These are phyloP conservation scores for Agriopis leucophaearia DNA, from an alignment of 2,888 invertebrate genomes.

Conservation along the genomic window DNA sequence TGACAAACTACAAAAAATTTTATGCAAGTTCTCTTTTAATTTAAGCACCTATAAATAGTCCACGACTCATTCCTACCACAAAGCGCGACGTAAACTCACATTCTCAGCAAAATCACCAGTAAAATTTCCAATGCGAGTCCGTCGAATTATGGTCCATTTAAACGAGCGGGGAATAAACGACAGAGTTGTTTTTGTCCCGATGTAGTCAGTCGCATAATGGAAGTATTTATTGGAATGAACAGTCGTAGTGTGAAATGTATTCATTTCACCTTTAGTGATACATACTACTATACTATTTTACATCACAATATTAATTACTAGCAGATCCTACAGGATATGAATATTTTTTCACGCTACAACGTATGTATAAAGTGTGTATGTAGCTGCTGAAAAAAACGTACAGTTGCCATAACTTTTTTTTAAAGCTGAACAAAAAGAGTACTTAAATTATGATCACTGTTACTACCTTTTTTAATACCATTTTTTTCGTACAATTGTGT, in stretches of 20 bases:
- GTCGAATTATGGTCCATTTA: conserved; percentile 19
- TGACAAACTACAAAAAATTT: not conserved
- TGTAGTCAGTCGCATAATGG: conserved; percentile 1
- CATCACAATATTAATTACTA: no score
- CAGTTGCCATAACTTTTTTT: no score
- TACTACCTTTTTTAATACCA: no score
- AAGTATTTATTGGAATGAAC: conserved; percentile 11
- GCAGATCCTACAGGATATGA: no score
- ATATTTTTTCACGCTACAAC: no score
- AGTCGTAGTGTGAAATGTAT: not conserved
- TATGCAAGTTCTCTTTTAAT: conserved; percentile 3
- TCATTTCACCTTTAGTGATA: not conserved
- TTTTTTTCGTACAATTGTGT: no score
- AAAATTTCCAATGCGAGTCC: conserved; percentile 6
- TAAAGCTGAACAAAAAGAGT: no score
- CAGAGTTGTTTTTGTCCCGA: conserved; percentile 8
- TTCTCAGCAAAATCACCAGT: conserved; percentile 6
- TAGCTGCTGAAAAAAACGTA: no score
- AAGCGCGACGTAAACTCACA: conserved; percentile 7
- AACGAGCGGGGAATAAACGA: conserved; percentile 6
- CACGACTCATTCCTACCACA: conserved; percentile 10
- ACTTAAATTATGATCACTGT: no score
- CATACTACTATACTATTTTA: no score
- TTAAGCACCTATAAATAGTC: not conserved
- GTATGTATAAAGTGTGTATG: no score